A percentile compares a stretch with the other conserved stretches of the same genome.
Conservation (phyloP, 2,888 invertebrate genomes). For the Phalangium opilio region DNA sequence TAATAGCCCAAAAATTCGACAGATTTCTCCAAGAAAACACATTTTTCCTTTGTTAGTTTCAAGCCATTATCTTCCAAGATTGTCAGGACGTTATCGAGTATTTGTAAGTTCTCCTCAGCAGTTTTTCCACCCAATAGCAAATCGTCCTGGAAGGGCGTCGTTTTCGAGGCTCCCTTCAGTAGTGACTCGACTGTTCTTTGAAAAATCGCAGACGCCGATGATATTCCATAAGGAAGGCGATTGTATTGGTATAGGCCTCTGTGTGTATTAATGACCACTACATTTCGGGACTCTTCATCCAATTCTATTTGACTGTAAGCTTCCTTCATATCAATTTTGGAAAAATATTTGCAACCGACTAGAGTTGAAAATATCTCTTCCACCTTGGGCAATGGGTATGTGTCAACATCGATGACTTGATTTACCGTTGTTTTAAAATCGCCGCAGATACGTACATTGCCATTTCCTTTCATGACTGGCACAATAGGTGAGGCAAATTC, state of each 20-base stretch:
- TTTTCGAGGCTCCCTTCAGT: conserved; percentile 9
- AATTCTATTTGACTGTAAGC: conserved; percentile 5
- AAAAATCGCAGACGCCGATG: conserved; percentile 26
- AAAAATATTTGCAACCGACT: conserved; percentile 10
- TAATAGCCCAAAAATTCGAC: conserved; percentile 22
- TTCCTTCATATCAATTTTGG: conserved; percentile 9
- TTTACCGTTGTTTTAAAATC: not conserved
- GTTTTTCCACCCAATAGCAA: conserved; percentile 9
- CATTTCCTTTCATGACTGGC: too few species aligned
- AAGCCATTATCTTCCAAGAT: conserved; percentile 1
- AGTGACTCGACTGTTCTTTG: conserved; percentile 25
- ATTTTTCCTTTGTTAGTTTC: conserved; percentile 1
- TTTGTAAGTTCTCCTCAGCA: conserved; percentile 6
- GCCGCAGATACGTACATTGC: too few species aligned
- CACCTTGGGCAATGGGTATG: conserved; percentile 13
- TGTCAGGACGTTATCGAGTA: conserved; percentile 3
- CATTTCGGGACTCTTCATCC: not conserved
- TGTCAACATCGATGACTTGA: not conserved
- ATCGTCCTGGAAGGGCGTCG: conserved; percentile 13
- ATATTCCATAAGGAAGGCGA: conserved; percentile 21
- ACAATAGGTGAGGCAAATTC: too few species aligned
- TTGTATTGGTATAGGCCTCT: conserved; percentile 7
- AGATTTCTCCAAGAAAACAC: conserved; percentile 12
- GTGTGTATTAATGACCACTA: conserved; percentile 1
- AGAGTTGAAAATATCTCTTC: conserved; percentile 11